phyloP scores from a whole-genome alignment of 1,140 invertebrate genomes.

The Diabrotica undecimpunctata region DNA sequence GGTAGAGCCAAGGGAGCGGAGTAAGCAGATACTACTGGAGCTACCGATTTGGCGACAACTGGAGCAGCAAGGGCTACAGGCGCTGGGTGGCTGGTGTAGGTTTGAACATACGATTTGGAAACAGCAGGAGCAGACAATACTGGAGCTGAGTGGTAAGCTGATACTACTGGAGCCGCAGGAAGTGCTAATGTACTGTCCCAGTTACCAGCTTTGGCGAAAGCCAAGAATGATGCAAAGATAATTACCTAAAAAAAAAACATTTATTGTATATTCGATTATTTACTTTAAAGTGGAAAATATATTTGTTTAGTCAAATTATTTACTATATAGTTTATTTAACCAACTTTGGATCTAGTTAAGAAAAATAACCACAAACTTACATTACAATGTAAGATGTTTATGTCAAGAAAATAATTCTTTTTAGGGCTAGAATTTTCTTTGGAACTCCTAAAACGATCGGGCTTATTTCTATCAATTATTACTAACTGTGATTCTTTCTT shows the following conservation, averaged over 20 bases:
- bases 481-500: no score
- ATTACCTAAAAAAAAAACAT: conserved; percentile 32
- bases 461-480: no score
- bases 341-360: background rate
- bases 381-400: no score
- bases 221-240: conserved; percentile 37
- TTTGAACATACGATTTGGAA: conserved; percentile 56
- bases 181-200: conserved; percentile 24
- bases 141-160: conserved; percentile 24
- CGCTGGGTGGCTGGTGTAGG: conserved; percentile 52
- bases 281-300: background rate
- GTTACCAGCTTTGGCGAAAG: conserved; percentile 40
- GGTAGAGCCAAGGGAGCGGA: conserved; percentile 19
- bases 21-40: conserved; percentile 35
- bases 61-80: conserved; percentile 40
- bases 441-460: no score
- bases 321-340: no score
- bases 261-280: no score
- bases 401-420: no score
- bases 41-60: conserved; percentile 55
- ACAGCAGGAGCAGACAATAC: conserved; percentile 33
- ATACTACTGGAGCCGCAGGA: conserved; percentile 25
- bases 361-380: no score
- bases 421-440: no score
- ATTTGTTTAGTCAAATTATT: background rate